Evolutionary conservation across 2,113 vertebrate genomes (phyloP).

Genomic region (Otocyon megalotis): DNA sequence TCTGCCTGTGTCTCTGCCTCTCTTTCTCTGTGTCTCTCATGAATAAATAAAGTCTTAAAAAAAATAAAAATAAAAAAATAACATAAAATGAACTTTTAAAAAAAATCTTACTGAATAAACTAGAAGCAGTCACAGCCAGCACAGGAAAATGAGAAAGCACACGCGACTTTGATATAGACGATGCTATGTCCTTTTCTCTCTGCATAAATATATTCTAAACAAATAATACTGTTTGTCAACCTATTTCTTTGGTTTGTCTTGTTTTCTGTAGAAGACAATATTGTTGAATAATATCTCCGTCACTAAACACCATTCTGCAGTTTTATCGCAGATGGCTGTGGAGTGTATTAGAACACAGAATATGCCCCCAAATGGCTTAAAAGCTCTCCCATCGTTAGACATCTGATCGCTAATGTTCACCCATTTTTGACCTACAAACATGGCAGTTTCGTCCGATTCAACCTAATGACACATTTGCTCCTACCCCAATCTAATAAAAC

Average conservation of each 20-base stretch:
- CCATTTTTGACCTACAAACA: neutral
- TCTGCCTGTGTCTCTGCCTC: too few species aligned
- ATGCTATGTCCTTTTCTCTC: neutral
- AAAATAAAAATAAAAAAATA: too few species aligned
- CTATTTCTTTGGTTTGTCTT: conserved; percentile 22
- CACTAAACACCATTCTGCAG: neutral
- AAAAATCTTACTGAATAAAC: conserved; percentile 42
- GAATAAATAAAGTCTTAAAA: too few species aligned
- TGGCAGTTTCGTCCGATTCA: neutral
- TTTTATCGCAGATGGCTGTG: neutral
- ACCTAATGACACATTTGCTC: neutral
- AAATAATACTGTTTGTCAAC: neutral
- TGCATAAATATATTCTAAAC: conserved; percentile 38
- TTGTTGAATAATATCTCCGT: conserved; percentile 28
- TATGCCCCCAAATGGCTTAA: neutral
- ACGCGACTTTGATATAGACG: neutral
- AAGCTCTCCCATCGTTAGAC: neutral
- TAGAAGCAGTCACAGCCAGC: neutral
- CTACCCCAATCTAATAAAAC: neutral
- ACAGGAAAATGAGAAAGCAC: neutral
- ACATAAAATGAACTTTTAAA: conserved; percentile 19
- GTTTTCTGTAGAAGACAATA: conserved; percentile 1
- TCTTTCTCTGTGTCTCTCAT: too few species aligned
- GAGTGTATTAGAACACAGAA: neutral
- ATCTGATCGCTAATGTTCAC: neutral